Percentiles rank a stretch among this genome's conserved stretches.
These are phyloP conservation scores for Eulemur rufifrons DNA, from an alignment of 2,113 vertebrate species.

Conservation along the genomic window DNA sequence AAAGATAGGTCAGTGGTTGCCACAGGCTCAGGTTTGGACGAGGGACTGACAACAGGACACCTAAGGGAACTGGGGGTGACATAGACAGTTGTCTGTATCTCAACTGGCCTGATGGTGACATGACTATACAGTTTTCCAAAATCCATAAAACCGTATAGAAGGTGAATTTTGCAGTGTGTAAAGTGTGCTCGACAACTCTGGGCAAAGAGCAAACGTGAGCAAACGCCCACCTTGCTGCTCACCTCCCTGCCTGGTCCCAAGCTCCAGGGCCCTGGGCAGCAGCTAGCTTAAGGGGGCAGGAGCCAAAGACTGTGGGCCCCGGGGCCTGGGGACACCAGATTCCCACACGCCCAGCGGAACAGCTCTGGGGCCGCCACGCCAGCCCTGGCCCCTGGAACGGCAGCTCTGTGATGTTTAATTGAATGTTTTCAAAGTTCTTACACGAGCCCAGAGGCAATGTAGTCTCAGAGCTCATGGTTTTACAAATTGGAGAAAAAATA, in stretches of 20 bases:
- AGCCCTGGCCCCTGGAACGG: not conserved
- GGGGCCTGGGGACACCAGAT: fast-evolving
- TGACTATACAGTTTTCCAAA: no score
- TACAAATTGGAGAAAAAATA: slow-evolving; percentile 50
- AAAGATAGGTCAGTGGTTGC: no score
- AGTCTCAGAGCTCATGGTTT: not conserved
- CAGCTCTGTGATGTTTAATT: not conserved
- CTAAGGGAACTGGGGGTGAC: no score
- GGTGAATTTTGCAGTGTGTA: no score
- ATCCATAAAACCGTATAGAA: no score
- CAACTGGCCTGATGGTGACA: fast-evolving
- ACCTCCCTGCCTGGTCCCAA: not conserved
- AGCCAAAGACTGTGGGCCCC: fast-evolving
- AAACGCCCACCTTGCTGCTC: no score
- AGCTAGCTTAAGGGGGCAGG: not conserved
- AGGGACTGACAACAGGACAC: fast-evolving
- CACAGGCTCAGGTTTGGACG: fast-evolving
- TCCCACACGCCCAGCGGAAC: fast-evolving
- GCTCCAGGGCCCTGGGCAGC: not conserved
- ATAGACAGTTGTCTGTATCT: no score
- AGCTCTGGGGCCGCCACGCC: fast-evolving
- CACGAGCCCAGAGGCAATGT: slow-evolving; percentile 17
- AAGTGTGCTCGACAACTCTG: not conserved
- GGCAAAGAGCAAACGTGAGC: not conserved
- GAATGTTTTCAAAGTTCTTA: slow-evolving; percentile 57